Evolutionary conservation across 2,888 invertebrate genomes (phyloP), one percentile per base, ranked within the genome.

Genomic region (Megamerina dolium): DNA sequence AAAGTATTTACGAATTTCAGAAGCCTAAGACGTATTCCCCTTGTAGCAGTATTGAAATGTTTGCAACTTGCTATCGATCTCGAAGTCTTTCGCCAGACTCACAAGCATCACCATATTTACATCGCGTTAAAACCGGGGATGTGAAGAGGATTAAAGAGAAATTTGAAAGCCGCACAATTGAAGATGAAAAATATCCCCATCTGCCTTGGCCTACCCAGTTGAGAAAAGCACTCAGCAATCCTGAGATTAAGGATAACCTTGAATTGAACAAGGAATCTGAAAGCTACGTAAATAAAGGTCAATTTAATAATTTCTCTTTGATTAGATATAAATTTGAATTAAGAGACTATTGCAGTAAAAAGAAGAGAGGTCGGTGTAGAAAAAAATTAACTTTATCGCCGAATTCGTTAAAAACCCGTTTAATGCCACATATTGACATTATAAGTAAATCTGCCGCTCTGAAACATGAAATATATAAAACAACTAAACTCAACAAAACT

Each of bases 401-500:
- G 0, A 80, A 37, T 8, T 30, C 80, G 5, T 37, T 43, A 8
- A 49, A 38, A 20, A 45, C 87, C 61, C 77, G 87, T 12, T 81
- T 81, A 51, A 89, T 90, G 88, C 89, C 90, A 1, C 88, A 86
- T 59, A 89, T 90, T 53, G 88, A 90, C 58, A 82, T 90, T n/a
- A 91, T 90, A 56, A 89, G 89, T 56, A 89, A 90, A 72, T 79
- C 87, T 42, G 89, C 88, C 0, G 77, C 81, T 1, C 70, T 86
- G 23, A 72, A 78, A 43, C 75, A 75, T 4, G 74, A 76, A 52
- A 74, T 77, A 16, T 69, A 74, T 8, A 57, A 56, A 23, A 56
- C 57, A 18, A 44, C 47, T 4, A 17, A 35, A 16, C 19, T 44
- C 41, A 45, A 54, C 5, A 48, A 45, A 21, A 40, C 27, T 26